Evolutionary conservation across 1,140 invertebrate species (phyloP).

Genomic region (Drosophila watanabei): DNA sequence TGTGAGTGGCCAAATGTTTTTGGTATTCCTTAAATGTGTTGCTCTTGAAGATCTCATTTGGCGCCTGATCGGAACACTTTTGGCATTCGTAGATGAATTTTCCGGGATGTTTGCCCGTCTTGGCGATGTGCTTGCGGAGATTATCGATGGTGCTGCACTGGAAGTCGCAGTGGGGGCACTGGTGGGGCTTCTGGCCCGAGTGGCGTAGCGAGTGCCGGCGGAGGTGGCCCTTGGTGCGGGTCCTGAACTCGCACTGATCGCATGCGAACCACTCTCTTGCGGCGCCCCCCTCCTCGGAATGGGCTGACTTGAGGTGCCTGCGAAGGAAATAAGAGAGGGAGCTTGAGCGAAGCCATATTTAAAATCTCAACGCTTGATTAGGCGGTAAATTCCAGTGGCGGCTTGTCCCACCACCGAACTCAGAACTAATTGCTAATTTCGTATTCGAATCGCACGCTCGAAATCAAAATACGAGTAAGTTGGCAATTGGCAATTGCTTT

Average conservation of each 20-base stretch:
- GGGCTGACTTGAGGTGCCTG: constrained; percentile 67
- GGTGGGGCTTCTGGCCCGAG: constrained; percentile 93
- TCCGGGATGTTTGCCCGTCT: constrained; percentile 92
- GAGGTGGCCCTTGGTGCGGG: constrained; percentile 90
- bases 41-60: constrained; percentile 45
- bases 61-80: constrained; percentile 86
- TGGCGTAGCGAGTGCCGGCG: constrained; percentile 92
- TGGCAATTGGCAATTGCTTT: constrained; percentile 56
- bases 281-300: constrained; percentile 16
- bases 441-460: constrained; percentile 74
- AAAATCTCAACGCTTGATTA: constrained; percentile 74
- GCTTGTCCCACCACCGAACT: constrained; percentile 59
- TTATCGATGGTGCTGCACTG: constrained; percentile 94
- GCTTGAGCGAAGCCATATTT: constrained; percentile 62
- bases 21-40: constrained; percentile 72
- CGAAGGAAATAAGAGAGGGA: constrained; percentile 7
- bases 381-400: constrained; percentile 73
- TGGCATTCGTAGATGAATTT: constrained; percentile 92
- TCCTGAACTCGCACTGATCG: constrained; percentile 89
- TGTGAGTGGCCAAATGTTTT: constrained; percentile 46
- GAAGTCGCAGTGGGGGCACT: constrained; percentile 93
- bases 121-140: constrained; percentile 93
- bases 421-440: constrained; percentile 79
- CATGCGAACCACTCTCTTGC: constrained; percentile 87
- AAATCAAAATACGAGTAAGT: constrained; percentile 77